Conservation (phyloP, 2,888 invertebrate genomes). For the Autographa pulchrina region DNA sequence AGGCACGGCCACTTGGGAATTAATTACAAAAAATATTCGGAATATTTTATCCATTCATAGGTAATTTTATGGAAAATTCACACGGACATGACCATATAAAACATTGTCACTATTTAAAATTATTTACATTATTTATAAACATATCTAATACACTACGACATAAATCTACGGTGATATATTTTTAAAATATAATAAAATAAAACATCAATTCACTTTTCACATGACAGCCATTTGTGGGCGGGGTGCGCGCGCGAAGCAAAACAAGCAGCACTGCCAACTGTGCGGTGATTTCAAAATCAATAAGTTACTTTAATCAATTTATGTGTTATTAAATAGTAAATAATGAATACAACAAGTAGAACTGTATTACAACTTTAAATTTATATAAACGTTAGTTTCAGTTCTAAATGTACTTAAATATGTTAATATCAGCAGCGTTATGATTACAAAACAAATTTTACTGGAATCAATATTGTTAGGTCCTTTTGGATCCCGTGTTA, state of each 20-base stretch:
- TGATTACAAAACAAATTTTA: no score
- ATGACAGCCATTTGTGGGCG: slow-evolving; percentile 83
- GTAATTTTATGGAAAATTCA: slow-evolving; percentile 39
- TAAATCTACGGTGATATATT: slow-evolving; percentile 29
- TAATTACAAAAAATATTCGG: slow-evolving; percentile 54
- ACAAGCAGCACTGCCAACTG: slow-evolving; percentile 75
- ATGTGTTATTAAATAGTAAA: slow-evolving; percentile 15
- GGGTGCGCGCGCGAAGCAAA: slow-evolving; percentile 77
- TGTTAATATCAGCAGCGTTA: neutral
- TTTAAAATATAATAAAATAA: slow-evolving; percentile 59
- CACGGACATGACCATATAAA: slow-evolving; percentile 39
- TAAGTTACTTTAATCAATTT: slow-evolving; percentile 35
- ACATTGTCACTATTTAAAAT: slow-evolving; percentile 41
- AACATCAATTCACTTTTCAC: slow-evolving; percentile 62
- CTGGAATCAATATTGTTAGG: neutral
- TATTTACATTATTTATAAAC: slow-evolving; percentile 51
- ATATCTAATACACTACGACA: slow-evolving; percentile 44
- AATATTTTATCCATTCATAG: slow-evolving; percentile 42
- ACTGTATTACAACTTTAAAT: neutral
- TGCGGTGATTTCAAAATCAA: slow-evolving; percentile 50
- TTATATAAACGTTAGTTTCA: neutral
- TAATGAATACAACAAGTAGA: neutral
- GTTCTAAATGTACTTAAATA: neutral
- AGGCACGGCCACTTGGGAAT: slow-evolving; percentile 46
- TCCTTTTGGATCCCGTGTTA: neutral